These are phyloP conservation scores for Andrena minutula DNA, from an alignment of 2,888 invertebrate species.

Conservation along the genomic window DNA sequence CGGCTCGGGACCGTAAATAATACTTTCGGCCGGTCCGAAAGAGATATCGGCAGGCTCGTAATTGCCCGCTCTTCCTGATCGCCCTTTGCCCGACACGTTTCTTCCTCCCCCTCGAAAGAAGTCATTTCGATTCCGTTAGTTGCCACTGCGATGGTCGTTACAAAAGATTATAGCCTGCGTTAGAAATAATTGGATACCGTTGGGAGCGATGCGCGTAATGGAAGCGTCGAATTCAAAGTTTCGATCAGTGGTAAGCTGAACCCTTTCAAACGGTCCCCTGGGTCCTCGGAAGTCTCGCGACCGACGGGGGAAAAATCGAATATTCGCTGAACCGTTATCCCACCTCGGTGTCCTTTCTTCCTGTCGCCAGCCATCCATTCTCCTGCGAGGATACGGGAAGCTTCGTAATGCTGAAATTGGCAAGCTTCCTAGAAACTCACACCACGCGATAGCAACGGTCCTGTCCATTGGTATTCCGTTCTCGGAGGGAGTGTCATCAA, in stretches of 20 bases:
- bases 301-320: constrained; percentile 52
- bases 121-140: not conserved
- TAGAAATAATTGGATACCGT: not conserved
- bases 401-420: constrained; percentile 68
- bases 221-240: not conserved
- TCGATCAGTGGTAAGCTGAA: not conserved
- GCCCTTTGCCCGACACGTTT: not conserved
- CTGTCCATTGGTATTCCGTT: constrained; percentile 61
- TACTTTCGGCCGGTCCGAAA: constrained; percentile 9
- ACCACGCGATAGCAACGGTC: constrained; percentile 3
- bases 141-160: not conserved
- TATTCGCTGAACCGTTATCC: constrained; percentile 41
- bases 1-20: constrained; percentile 40
- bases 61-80: constrained; percentile 5
- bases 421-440: constrained; percentile 63
- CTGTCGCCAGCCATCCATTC: constrained; percentile 35
- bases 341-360: constrained; percentile 55
- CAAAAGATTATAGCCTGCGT: not conserved
- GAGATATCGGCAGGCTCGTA: constrained; percentile 33
- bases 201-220: not conserved
- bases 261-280: not conserved
- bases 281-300: not conserved
- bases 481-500: constrained; percentile 60
- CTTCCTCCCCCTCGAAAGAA: not conserved
- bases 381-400: constrained; percentile 36